Base-by-base conservation (phyloP, 30 jellyfish, hydroid and myxozoan species). In the Hydractinia echinata region DNA sequence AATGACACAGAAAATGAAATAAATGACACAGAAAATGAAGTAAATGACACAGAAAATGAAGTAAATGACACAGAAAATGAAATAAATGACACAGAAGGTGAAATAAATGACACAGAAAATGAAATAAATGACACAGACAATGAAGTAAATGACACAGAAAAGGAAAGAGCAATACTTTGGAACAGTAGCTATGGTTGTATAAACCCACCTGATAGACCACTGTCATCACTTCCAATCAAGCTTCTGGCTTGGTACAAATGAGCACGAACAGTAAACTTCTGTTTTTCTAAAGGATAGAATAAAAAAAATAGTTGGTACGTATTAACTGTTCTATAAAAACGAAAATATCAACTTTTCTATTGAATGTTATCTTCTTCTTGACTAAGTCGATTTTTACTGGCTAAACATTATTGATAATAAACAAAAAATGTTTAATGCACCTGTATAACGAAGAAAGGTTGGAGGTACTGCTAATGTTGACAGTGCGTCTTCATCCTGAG, bases 221-320 rank as follows among this genome's bases (percentile, higher is more conserved):
- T 76, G 62, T 92, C 98, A 70, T 92, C 98, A 68, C 98, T 92
- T 21, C 98, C 98, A 21, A 92, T 83, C 84, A 92, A 84, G 74
- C 96, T 87, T 55, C 98, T 69, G 52, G 98, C 98, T 92, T 92
- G 98, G 54, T 92, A 92, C 51, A 92, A 52, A 68, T 92, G 98
- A n/a, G 98, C 98, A 18, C 98, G 82, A 55, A 87, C 89, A 10
- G 67, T 66, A 76, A 92, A 92, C 61, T 73, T 73, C 49, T 87
- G 96, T 66, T 87, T 87, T 66, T 88, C 98, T 92, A 78, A 7
- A 80, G 77, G 30, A 8, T 10, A 58, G 48, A 51, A 53, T 15
- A 85, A 69, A 19, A 11, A 7, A 64, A 53, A 10, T n/a, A 83
- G 69, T 16, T 11, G 18, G 15, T 58, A 58, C 15, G 21, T 1